Evolutionary conservation across 1,140 invertebrate species (phyloP).

Genomic region (Formica selysi): DNA sequence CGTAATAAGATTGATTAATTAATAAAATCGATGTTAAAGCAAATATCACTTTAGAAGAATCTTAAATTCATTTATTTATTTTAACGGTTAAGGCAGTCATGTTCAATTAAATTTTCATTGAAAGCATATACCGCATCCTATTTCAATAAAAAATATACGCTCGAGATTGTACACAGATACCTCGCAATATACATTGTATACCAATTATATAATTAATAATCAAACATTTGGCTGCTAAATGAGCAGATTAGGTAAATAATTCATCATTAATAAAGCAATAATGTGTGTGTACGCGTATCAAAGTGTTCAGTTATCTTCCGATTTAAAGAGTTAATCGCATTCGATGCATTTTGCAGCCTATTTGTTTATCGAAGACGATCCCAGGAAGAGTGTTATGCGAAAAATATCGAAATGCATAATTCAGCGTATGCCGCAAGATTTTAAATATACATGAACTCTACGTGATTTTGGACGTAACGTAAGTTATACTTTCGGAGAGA

Average conservation of each 20-base stretch:
- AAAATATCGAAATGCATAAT: conserved; percentile 60
- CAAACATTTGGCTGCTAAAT: conserved; percentile 31
- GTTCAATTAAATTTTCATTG: neutral
- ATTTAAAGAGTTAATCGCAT: conserved; percentile 18
- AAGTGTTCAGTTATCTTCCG: neutral
- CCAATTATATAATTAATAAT: neutral
- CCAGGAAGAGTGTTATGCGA: conserved; percentile 32
- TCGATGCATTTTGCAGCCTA: conserved; percentile 1
- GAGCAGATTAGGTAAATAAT: conserved; percentile 11
- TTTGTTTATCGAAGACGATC: conserved; percentile 41
- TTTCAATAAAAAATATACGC: conserved; percentile 38
- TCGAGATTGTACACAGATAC: neutral
- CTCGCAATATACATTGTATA: neutral
- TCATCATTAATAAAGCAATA: neutral
- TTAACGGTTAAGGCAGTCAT: neutral
- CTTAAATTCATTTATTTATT: neutral
- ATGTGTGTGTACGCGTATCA: neutral
- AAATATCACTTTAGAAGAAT: too few relatives aligned
- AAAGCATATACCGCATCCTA: neutral
- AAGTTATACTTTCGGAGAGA: conserved; percentile 60
- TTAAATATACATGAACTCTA: conserved; percentile 62
- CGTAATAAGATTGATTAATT: neutral
- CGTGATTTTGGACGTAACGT: conserved; percentile 56
- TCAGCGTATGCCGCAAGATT: conserved; percentile 26
- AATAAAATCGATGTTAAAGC: too few relatives aligned